These are phyloP conservation scores for Rutilus rutilus DNA, from an alignment of 2,113 vertebrate species.

Conservation along the genomic window DNA sequence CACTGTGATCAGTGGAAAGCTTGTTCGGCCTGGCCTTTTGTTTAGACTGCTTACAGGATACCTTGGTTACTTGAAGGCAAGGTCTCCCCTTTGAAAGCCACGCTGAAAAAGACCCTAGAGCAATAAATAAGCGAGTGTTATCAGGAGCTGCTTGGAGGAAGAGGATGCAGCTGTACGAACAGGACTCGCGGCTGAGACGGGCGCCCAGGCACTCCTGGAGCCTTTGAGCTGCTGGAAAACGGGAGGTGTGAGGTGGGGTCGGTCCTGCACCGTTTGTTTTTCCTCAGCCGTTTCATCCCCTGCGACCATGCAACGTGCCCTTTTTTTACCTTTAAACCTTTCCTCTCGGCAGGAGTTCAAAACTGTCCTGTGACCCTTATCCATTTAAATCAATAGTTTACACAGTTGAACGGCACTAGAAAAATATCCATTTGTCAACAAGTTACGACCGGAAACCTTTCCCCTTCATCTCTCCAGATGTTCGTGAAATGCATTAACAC, in stretches of 20 bases:
- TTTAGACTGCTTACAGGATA: constrained; percentile 64
- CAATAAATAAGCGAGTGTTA: constrained; percentile 84
- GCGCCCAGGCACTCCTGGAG: constrained; percentile 56
- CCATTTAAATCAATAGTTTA: constrained; percentile 55
- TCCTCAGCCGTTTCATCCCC: constrained; percentile 72
- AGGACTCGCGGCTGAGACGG: constrained; percentile 71
- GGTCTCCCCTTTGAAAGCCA: constrained; percentile 74
- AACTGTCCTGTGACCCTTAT: constrained; percentile 47
- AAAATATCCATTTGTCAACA: constrained; percentile 54
- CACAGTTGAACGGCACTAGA: constrained; percentile 27
- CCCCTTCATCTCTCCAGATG: constrained; percentile 51
- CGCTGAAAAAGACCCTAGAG: constrained; percentile 70
- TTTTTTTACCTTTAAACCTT: constrained; percentile 53
- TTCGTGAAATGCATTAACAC: constrained; percentile 39
- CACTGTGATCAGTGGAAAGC: constrained; percentile 59
- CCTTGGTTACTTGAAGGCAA: constrained; percentile 69
- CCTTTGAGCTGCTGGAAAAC: constrained; percentile 74
- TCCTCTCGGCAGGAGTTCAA: constrained; percentile 56
- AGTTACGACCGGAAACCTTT: constrained; percentile 8
- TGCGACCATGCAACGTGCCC: constrained; percentile 52
- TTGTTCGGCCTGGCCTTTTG: constrained; percentile 52
- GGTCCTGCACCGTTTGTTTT: constrained; percentile 72
- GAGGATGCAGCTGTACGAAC: constrained; percentile 83
- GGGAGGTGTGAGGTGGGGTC: constrained; percentile 70
- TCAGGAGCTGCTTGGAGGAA: constrained; percentile 79